These are phyloP conservation scores for Netta rufina DNA, from an alignment of 2,797 vertebrate species.

Conservation along the genomic window DNA sequence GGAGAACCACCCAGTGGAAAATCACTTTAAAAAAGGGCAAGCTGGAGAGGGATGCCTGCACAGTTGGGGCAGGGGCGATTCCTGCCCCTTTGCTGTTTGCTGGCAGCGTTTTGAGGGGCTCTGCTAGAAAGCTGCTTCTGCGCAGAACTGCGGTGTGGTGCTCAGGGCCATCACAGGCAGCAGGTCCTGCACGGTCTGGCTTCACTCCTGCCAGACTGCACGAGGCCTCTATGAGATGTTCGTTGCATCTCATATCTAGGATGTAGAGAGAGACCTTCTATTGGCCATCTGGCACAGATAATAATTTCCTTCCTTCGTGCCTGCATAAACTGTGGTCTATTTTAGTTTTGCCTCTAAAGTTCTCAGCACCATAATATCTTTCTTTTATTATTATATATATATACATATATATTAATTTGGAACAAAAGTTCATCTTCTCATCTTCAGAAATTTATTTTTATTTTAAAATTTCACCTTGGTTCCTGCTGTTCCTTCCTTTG, in stretches of 20 bases:
- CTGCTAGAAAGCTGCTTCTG: fast-evolving
- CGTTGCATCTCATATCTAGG: not conserved
- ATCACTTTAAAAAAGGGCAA: fast-evolving
- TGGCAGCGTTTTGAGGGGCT: not conserved
- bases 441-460: slow-evolving; percentile 25
- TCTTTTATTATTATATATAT: not conserved
- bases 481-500: not conserved
- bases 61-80: not conserved
- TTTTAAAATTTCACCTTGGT: slow-evolving; percentile 19
- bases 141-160: fast-evolving
- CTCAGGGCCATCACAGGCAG: not conserved
- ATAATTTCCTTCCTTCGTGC: not conserved
- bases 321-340: not conserved
- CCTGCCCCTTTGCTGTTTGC: not conserved
- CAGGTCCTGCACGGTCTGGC: not conserved
- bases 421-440: not conserved
- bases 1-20: not conserved
- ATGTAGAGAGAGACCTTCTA: not conserved
- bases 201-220: not conserved
- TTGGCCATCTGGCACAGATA: slow-evolving; percentile 18
- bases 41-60: fast-evolving
- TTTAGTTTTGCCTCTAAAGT: slow-evolving; percentile 19
- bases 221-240: not conserved
- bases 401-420: not conserved
- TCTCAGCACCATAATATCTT: not conserved